Conservation (phyloP, 2,797 vertebrate species). For the Lutjanus campechanus region DNA sequence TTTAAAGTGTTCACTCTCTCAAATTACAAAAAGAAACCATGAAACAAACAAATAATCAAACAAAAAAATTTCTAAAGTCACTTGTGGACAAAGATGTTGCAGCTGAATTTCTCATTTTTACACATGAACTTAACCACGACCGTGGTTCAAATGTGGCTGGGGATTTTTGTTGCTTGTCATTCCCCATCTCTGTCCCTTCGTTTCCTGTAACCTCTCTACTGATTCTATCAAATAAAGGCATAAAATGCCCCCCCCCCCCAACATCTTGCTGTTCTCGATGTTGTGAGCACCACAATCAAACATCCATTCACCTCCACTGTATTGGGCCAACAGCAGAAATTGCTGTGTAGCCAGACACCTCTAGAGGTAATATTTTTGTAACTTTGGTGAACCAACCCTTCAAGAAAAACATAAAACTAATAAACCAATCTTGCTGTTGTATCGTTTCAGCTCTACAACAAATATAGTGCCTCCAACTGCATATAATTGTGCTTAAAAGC, state of each 20-base stretch:
- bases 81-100: not conserved
- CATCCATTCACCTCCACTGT: not conserved
- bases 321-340: not conserved
- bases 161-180: not conserved
- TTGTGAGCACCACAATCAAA: not conserved
- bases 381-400: not conserved
- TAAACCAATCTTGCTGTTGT: slow-evolving; percentile 11
- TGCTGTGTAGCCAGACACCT: not conserved
- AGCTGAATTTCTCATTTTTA: not conserved
- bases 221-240: not conserved
- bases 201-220: not conserved
- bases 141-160: not conserved
- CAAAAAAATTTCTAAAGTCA: not conserved
- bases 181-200: not conserved
- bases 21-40: not conserved
- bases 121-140: not conserved
- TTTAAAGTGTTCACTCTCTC: not conserved
- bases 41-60: not conserved
- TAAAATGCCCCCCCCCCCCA: not conserved
- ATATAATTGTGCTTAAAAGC: slow-evolving; percentile 66
- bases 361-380: not conserved
- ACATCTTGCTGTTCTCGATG: no score
- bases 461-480: slow-evolving; percentile 37
- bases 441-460: slow-evolving; percentile 30
- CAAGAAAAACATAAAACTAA: not conserved